Conservation (phyloP, 2,113 vertebrate species). For the Nothobranchius furzeri region DNA sequence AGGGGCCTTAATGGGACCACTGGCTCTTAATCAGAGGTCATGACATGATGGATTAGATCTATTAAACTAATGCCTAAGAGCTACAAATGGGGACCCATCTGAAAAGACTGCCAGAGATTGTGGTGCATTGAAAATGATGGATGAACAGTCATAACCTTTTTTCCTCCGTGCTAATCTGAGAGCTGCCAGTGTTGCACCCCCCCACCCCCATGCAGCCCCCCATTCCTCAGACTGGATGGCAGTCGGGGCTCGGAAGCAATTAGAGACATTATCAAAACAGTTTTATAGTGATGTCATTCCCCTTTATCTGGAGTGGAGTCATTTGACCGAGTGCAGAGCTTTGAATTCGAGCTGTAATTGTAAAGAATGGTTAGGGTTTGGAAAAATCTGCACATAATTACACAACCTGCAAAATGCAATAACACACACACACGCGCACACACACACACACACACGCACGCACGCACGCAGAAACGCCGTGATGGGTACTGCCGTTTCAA, state of each 20-base stretch:
- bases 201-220: not conserved
- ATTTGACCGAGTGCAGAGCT: slow-evolving; percentile 50
- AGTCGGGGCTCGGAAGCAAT: slow-evolving; percentile 71
- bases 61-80: slow-evolving; percentile 68
- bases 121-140: slow-evolving; percentile 60
- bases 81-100: slow-evolving; percentile 55
- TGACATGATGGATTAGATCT: slow-evolving; percentile 72
- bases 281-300: slow-evolving; percentile 65
- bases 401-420: slow-evolving; percentile 24
- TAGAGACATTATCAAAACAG: slow-evolving; percentile 74
- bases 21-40: slow-evolving; percentile 67
- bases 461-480: no score
- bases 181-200: slow-evolving; percentile 46
- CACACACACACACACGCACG: no score
- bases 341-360: slow-evolving; percentile 44
- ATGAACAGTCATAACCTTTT: slow-evolving; percentile 64
- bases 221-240: slow-evolving; percentile 42
- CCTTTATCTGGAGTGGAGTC: slow-evolving; percentile 62
- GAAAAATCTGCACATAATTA: slow-evolving; percentile 6
- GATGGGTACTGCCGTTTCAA: not conserved
- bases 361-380: slow-evolving; percentile 17
- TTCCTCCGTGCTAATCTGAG: slow-evolving; percentile 42
- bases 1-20: slow-evolving; percentile 56
- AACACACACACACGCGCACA: not conserved
- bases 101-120: slow-evolving; percentile 50